Evolutionary conservation across 2,888 invertebrate genomes (phyloP).

Genomic region (Ecliptopera silaceata): DNA sequence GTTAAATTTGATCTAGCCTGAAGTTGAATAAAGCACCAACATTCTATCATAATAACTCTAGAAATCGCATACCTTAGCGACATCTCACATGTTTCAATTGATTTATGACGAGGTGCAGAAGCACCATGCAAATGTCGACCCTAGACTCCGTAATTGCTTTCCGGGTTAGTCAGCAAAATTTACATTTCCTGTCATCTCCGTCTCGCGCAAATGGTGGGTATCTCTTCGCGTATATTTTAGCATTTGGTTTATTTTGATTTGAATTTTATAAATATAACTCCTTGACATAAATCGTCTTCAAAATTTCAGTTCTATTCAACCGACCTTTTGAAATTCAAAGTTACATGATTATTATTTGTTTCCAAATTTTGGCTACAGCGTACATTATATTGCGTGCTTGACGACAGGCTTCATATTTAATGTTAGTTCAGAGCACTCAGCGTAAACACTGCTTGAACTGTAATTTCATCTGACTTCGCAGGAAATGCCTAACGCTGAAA

Average conservation of each 20-base stretch:
- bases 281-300: conserved; percentile 1
- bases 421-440: no score
- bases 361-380: conserved; percentile 14
- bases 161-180: conserved; percentile 59
- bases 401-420: no score
- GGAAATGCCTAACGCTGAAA: conserved; percentile 42
- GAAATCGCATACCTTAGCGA: not conserved
- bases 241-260: conserved; percentile 23
- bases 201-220: conserved; percentile 25
- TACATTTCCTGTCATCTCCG: conserved; percentile 45
- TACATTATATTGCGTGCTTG: no score
- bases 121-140: conserved; percentile 44
- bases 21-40: not conserved
- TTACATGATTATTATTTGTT: conserved; percentile 19
- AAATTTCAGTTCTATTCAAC: conserved; percentile 9
- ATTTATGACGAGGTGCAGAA: conserved; percentile 52
- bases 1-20: no score
- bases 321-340: conserved; percentile 13
- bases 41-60: not conserved
- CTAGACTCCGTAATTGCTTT: conserved; percentile 59
- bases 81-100: conserved; percentile 35
- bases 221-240: conserved; percentile 26
- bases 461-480: not conserved
- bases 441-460: no score
- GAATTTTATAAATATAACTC: conserved; percentile 17